Percentiles rank a stretch among this genome's conserved stretches.
These are phyloP conservation scores for Salvelinus sp. DNA, from an alignment of 2,113 vertebrate species.

Conservation along the genomic window DNA sequence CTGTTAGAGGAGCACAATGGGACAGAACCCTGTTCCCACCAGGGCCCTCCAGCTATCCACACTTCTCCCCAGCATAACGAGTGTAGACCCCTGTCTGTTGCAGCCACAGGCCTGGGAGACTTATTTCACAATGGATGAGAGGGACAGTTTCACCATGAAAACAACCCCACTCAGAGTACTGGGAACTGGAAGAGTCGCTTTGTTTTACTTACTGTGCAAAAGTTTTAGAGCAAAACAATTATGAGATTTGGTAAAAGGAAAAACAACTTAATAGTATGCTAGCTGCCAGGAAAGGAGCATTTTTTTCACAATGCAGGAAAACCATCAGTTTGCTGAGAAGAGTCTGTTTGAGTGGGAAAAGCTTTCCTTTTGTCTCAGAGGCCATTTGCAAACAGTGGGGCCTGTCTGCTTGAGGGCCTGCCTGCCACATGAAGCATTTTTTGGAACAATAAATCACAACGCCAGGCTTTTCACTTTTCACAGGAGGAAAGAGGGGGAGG, in stretches of 20 bases:
- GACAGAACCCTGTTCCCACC: slow-evolving; percentile 45
- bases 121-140: slow-evolving; percentile 1
- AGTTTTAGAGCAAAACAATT: neutral
- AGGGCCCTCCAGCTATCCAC: slow-evolving; percentile 1
- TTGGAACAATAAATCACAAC: slow-evolving; percentile 74
- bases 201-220: too few relatives aligned
- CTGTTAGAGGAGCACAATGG: slow-evolving; percentile 54
- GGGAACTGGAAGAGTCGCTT: too few relatives aligned
- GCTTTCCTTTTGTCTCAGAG: slow-evolving; percentile 59
- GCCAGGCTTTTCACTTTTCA: slow-evolving; percentile 57
- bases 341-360: slow-evolving; percentile 54
- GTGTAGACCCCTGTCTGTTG: too few relatives aligned
- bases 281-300: too few relatives aligned
- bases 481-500: slow-evolving; percentile 30
- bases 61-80: neutral
- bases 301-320: slow-evolving; percentile 13
- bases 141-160: slow-evolving; percentile 4
- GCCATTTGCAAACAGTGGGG: slow-evolving; percentile 65
- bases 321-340: slow-evolving; percentile 24
- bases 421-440: slow-evolving; percentile 66
- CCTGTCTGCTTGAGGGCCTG: slow-evolving; percentile 50
- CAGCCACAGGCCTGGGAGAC: too few relatives aligned
- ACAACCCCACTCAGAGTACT: too few relatives aligned
- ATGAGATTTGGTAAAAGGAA: neutral
- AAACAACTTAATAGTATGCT: too few relatives aligned